These are phyloP conservation scores for Chymomyza fuscimana DNA, from an alignment of 2,888 invertebrate genomes.

Conservation along the genomic window DNA sequence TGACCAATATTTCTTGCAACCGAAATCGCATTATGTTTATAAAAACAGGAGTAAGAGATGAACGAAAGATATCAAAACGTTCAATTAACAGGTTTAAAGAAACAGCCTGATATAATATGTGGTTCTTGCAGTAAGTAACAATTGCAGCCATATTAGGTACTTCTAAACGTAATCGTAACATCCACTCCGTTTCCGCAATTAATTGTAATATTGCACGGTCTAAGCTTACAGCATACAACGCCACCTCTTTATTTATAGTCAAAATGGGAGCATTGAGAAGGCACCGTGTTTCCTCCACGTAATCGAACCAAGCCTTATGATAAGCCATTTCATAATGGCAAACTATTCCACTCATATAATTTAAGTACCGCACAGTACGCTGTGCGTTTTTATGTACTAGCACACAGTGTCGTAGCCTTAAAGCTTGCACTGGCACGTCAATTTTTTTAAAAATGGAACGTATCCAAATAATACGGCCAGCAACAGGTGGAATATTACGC, in stretches of 20 bases:
- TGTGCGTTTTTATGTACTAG: constrained; percentile 85
- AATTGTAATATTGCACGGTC: constrained; percentile 86
- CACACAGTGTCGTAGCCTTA: constrained; percentile 77
- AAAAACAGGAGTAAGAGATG: constrained; percentile 81
- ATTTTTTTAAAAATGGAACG: constrained; percentile 88
- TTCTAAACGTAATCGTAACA: constrained; percentile 88
- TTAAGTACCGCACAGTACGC: constrained; percentile 88
- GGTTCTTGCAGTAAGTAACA: constrained; percentile 86
- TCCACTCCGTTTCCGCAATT: constrained; percentile 89
- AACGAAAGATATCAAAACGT: constrained; percentile 83
- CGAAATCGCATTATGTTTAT: constrained; percentile 85
- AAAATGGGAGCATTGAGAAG: constrained; percentile 85
- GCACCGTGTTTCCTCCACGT: constrained; percentile 85
- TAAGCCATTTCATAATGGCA: constrained; percentile 91
- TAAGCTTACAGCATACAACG: constrained; percentile 86
- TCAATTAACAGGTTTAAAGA: constrained; percentile 83
- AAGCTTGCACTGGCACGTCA: constrained; percentile 85
- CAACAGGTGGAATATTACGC: constrained; percentile 88
- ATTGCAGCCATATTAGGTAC: constrained; percentile 89
- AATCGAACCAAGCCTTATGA: constrained; percentile 89
- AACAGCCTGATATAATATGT: constrained; percentile 84
- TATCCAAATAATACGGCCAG: constrained; percentile 91
- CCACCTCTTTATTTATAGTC: constrained; percentile 83
- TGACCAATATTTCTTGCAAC: constrained; percentile 85
- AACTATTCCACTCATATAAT: constrained; percentile 88